Evolutionary conservation across 2,797 vertebrate species (phyloP).

Genomic region (Bryconaethiops microstoma): DNA sequence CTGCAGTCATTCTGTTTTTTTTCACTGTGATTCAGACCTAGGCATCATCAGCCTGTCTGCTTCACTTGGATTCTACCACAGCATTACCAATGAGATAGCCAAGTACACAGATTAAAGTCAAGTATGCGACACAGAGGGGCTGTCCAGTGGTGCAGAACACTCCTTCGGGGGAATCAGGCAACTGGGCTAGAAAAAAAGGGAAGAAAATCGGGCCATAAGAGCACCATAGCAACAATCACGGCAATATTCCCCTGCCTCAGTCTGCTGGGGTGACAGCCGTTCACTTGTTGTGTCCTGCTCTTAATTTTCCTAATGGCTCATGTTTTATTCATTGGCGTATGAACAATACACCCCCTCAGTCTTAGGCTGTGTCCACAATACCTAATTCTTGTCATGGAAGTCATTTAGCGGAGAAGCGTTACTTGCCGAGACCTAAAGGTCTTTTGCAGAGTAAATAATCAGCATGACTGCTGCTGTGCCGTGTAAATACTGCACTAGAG

Average conservation of each 20-base stretch:
- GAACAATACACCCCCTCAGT: not conserved
- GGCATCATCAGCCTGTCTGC: conserved; percentile 59
- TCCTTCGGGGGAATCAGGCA: not conserved
- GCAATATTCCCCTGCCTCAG: not conserved
- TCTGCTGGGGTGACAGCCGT: conserved; percentile 5
- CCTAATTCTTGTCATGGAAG: conserved; percentile 37
- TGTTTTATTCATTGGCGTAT: conserved; percentile 67
- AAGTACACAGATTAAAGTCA: conserved; percentile 20
- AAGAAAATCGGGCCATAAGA: not conserved
- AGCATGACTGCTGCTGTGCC: not conserved
- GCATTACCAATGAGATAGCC: conserved; percentile 3
- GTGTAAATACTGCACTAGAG: conserved; percentile 10
- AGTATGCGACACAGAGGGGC: conserved; percentile 1
- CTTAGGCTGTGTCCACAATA: conserved; percentile 13
- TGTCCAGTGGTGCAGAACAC: conserved; percentile 8
- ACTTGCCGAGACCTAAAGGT: conserved; percentile 4
- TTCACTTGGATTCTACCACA: conserved; percentile 7
- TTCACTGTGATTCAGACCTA: conserved; percentile 58
- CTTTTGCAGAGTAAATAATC: conserved; percentile 34
- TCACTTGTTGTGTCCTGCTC: conserved; percentile 56
- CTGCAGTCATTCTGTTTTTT: conserved; percentile 50
- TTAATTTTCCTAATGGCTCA: conserved; percentile 61
- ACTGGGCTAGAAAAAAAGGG: not conserved
- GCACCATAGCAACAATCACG: not conserved
- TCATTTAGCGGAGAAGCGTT: conserved; percentile 34